phyloP scores from a whole-genome alignment of 2,888 invertebrate species.

The Chymomyza procnemis region DNA sequence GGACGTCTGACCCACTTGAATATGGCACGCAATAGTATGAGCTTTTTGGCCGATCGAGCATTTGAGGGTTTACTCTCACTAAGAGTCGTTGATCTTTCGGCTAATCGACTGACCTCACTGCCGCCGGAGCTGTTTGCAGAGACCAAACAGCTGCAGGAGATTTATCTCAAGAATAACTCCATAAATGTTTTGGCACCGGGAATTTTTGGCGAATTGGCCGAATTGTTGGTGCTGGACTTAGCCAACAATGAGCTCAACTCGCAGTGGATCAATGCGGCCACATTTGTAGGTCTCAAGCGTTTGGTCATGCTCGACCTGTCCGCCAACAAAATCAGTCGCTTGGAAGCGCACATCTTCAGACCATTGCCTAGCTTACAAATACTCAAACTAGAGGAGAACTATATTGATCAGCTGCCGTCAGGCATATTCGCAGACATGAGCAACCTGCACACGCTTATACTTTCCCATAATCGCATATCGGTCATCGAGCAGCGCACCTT shows the following conservation, averaged over 20 bases:
- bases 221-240: conserved; percentile 88
- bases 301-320: conserved; percentile 91
- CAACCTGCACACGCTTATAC: conserved; percentile 91
- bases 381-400: conserved; percentile 90
- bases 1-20: conserved; percentile 88
- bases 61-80: conserved; percentile 88
- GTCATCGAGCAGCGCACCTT: conserved; percentile 90
- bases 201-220: conserved; percentile 89
- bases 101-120: conserved; percentile 92
- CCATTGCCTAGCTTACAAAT: conserved; percentile 91
- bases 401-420: conserved; percentile 89
- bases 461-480: conserved; percentile 91
- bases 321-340: conserved; percentile 88
- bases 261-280: conserved; percentile 90
- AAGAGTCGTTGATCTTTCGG: conserved; percentile 91
- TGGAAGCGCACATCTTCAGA: conserved; percentile 90
- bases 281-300: conserved; percentile 92
- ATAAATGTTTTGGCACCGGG: conserved; percentile 91
- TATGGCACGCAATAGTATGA: conserved; percentile 92
- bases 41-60: conserved; percentile 91
- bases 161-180: conserved; percentile 93
- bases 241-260: conserved; percentile 91
- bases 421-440: conserved; percentile 93
- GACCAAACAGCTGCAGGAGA: conserved; percentile 89
- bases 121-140: conserved; percentile 92